Evolutionary conservation across 1,140 invertebrate species (phyloP).

Genomic region (Lepidurus couesii): DNA sequence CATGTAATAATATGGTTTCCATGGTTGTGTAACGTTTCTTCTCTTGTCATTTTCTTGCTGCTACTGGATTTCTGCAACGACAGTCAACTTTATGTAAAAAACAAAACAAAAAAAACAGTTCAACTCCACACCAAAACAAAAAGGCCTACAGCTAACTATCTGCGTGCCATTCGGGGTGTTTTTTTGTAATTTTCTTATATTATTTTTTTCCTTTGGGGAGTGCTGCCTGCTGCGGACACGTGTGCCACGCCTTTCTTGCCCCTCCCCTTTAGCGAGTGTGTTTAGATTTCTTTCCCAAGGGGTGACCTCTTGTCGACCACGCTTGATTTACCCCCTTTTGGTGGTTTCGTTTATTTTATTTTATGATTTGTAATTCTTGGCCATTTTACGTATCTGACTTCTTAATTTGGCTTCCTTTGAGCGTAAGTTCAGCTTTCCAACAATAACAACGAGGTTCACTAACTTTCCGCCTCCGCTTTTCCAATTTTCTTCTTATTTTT

Average conservation of each 20-base stretch:
- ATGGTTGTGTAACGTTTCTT: background rate
- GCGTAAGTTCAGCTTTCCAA: background rate
- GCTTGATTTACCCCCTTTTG: too few species aligned
- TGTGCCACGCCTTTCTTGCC: background rate
- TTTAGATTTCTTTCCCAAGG: background rate
- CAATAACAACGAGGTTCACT: background rate
- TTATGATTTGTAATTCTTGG: background rate
- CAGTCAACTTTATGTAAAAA: constrained; percentile 20
- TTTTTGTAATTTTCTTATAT: background rate
- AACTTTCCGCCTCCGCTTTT: background rate
- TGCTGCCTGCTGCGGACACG: background rate
- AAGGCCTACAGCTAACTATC: constrained; percentile 18
- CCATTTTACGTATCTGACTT: background rate
- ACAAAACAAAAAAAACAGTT: background rate
- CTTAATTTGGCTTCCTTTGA: background rate
- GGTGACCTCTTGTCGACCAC: too few species aligned
- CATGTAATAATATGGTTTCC: background rate
- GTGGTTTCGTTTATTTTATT: background rate
- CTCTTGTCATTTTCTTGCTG: background rate
- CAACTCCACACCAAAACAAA: background rate
- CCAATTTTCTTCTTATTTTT: background rate
- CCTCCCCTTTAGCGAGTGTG: background rate
- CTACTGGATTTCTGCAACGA: constrained; percentile 17
- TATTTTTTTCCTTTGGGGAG: background rate
- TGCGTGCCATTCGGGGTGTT: background rate